Percentiles rank a stretch among this genome's conserved stretches.
Evolutionary conservation across 2,888 invertebrate species (phyloP).

Genomic region (Enchytraeus crypticus): DNA sequence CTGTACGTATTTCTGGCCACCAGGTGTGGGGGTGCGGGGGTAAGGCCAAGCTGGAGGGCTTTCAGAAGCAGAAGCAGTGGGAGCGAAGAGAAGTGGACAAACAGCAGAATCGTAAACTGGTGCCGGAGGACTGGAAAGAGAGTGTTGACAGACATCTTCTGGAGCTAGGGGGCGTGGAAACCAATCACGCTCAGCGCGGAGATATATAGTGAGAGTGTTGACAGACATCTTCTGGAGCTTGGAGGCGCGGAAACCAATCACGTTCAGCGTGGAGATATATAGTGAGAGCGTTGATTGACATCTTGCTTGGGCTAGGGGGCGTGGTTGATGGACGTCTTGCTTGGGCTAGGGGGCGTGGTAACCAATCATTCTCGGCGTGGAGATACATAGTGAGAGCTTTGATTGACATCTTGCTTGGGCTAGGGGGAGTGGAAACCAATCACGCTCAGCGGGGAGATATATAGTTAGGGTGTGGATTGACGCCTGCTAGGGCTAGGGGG

Average conservation of each 20-base stretch:
- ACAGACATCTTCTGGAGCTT: background rate
- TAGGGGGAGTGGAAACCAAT: background rate
- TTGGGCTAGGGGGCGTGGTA: no score
- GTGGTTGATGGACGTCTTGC: no score
- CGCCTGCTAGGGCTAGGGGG: no score
- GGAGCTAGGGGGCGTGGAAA: background rate
- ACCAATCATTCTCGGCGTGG: no score
- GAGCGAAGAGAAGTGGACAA: conserved; percentile 79
- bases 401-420: no score
- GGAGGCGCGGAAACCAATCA: background rate
- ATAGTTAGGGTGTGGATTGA: no score
- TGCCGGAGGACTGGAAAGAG: background rate
- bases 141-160: background rate
- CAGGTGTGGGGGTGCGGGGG: conserved; percentile 53
- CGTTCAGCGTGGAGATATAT: background rate
- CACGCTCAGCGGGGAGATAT: background rate
- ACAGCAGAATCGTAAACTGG: conserved; percentile 47
- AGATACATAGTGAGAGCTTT: no score
- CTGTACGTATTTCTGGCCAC: no score
- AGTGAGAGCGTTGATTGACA: no score
- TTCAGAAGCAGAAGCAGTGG: conserved; percentile 82
- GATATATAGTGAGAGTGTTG: background rate
- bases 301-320: no score
- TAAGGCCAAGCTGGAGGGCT: conserved; percentile 56
- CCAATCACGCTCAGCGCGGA: background rate